A percentile compares a stretch with the other conserved stretches of the same genome.
phyloP scores from a whole-genome alignment of 2,113 vertebrate genomes.

The Paracanthobrama guichenoti region DNA sequence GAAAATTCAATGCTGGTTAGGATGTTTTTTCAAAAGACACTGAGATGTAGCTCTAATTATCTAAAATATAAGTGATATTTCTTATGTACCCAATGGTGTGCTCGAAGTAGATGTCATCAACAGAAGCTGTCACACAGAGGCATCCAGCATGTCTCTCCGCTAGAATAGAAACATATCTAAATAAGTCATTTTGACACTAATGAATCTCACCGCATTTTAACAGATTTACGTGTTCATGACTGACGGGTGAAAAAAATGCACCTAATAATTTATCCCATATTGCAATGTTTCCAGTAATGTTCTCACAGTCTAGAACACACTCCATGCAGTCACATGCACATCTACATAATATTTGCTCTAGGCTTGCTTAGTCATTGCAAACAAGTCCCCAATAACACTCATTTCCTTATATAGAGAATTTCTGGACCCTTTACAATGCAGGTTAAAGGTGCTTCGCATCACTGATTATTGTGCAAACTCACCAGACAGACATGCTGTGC shows the following conservation, averaged over 20 bases:
- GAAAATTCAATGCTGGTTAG: conserved; percentile 11
- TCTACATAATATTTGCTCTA: neutral
- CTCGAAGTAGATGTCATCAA: conserved; percentile 96
- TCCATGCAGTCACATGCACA: conserved; percentile 3
- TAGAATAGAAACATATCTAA: conserved; percentile 62
- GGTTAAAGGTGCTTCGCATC: conserved; percentile 9
- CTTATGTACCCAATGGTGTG: conserved; percentile 88
- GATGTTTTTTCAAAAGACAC: conserved; percentile 8
- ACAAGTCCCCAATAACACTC: neutral
- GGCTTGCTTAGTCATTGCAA: neutral
- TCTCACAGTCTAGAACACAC: neutral
- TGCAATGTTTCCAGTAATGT: neutral
- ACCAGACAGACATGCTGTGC: conserved; percentile 93
- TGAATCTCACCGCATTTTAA: neutral
- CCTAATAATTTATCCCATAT: neutral
- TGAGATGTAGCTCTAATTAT: neutral
- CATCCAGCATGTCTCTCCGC: conserved; percentile 91
- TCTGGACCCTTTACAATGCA: conserved; percentile 23
- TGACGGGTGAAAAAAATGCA: neutral
- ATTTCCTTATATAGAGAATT: neutral
- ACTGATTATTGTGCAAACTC: conserved; percentile 46
- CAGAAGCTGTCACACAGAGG: conserved; percentile 90
- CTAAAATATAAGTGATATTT: neutral
- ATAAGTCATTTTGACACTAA: conserved; percentile 10
- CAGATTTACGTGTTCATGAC: neutral